These are phyloP conservation scores for Drosophila biarmipes DNA, from an alignment of 1,140 invertebrate species.

Conservation along the genomic window DNA sequence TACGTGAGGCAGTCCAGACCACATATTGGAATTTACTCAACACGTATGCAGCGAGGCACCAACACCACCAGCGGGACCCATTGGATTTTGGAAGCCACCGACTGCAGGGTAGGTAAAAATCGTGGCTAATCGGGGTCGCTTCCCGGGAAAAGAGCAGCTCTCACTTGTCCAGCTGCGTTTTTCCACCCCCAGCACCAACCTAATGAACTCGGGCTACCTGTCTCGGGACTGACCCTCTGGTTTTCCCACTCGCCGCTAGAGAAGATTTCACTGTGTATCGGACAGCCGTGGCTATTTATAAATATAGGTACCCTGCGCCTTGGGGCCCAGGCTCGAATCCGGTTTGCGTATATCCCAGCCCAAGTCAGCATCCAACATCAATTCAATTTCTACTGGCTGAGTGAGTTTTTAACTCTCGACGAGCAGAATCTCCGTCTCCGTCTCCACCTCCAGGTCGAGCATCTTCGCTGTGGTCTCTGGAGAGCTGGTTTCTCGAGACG, in stretches of 20 bases:
- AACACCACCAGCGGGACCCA: conserved; percentile 55
- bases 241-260: conserved; percentile 52
- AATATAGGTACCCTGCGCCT: conserved; percentile 72
- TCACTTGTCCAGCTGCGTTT: conserved; percentile 48
- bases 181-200: conserved; percentile 56
- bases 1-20: conserved; percentile 55
- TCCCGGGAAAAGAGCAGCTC: conserved; percentile 37
- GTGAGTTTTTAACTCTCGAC: conserved; percentile 64
- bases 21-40: conserved; percentile 81
- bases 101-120: conserved; percentile 59
- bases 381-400: conserved; percentile 81
- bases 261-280: conserved; percentile 72
- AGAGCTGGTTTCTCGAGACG: conserved; percentile 50
- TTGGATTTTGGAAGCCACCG: conserved; percentile 61
- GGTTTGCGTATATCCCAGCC: conserved; percentile 51
- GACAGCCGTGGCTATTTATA: conserved; percentile 75
- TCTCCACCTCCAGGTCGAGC: conserved; percentile 45
- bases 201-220: conserved; percentile 62
- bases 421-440: conserved; percentile 57
- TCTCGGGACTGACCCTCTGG: conserved; percentile 47
- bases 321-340: conserved; percentile 58
- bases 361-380: conserved; percentile 62
- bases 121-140: conserved; percentile 39
- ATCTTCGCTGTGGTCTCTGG: conserved; percentile 45
- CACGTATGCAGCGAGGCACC: conserved; percentile 69